Base-by-base conservation (phyloP, 2,113 vertebrate genomes). In the Labrus mixtus region DNA sequence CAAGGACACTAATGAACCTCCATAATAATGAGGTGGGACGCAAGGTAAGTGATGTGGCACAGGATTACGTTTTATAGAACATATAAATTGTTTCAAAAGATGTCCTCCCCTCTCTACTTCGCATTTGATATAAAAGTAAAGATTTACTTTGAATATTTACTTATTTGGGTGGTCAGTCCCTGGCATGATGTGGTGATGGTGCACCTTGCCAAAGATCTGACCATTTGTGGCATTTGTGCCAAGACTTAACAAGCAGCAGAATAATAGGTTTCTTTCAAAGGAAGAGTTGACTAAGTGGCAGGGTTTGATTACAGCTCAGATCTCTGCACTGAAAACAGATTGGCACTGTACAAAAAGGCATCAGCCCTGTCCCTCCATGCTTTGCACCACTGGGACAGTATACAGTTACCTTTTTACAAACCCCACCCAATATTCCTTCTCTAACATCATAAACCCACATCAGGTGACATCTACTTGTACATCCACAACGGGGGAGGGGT, bases 21-120 rank as follows among this genome's bases (percentile, higher is more conserved):
- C 98, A 99, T 91, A 99, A 99, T 85, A 99, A 99, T 0, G 97
- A 99, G 90, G 97, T 96, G 0, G 98, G 98, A 81, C 93, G 98
- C 6, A 99, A 98, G 97, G 98, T 98, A 95, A 73, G 91, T 76
- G 54, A 70, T n/a, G 1, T 20, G 54, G 25, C 1, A 16, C 11
- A 13, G 4, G 29, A 33, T 33, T 33, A 33, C 6, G 6, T 33
- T 4, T 33, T 33, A 33, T 6, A 33, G 29, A 33, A 33, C 29
- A 33, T 33, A 33, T 3, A 33, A 33, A 1, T 33, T 33, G 25
- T 43, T 41, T 4, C 10, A 1, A 41, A 41, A 10, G 11, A 41
- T 41, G 11, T 41, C 39, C 11, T 3, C 39, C 1, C 8, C 9
- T 41, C 9, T 41, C 39, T 9, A 33, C 29, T 33, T 25, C 25